These are phyloP conservation scores for Pithys albifrons DNA, from an alignment of 2,113 vertebrate genomes.

Conservation along the genomic window DNA sequence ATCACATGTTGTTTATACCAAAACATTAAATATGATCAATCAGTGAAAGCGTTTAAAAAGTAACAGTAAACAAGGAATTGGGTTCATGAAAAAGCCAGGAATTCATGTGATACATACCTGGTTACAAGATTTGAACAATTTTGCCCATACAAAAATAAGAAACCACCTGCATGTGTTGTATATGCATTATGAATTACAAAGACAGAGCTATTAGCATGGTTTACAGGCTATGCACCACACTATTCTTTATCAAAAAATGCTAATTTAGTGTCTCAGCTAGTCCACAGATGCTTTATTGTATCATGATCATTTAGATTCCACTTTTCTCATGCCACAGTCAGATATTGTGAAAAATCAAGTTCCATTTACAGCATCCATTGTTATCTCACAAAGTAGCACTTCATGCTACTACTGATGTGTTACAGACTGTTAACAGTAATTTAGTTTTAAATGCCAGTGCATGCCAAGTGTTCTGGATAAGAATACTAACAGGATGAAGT, in stretches of 20 bases:
- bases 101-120: background rate
- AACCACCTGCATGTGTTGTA: slow-evolving; percentile 11
- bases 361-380: slow-evolving; percentile 66
- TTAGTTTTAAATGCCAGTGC: slow-evolving; percentile 60
- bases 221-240: slow-evolving; percentile 5
- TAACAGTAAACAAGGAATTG: background rate
- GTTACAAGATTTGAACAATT: background rate
- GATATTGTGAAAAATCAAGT: slow-evolving; percentile 67
- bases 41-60: background rate
- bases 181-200: background rate
- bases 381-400: slow-evolving; percentile 63
- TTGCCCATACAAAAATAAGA: background rate
- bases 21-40: background rate
- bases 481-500: slow-evolving; percentile 57
- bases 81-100: background rate
- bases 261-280: slow-evolving; percentile 36
- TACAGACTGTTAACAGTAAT: slow-evolving; percentile 63
- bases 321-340: slow-evolving; percentile 51
- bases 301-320: slow-evolving; percentile 54
- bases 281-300: slow-evolving; percentile 52
- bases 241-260: slow-evolving; percentile 40
- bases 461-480: slow-evolving; percentile 49
- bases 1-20: background rate
- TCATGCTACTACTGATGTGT: slow-evolving; percentile 59
- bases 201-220: background rate